Percentiles rank a stretch among this genome's conserved stretches.
These are phyloP conservation scores for Melinaea marsaeus DNA, from an alignment of 2,888 invertebrate genomes.

Conservation along the genomic window DNA sequence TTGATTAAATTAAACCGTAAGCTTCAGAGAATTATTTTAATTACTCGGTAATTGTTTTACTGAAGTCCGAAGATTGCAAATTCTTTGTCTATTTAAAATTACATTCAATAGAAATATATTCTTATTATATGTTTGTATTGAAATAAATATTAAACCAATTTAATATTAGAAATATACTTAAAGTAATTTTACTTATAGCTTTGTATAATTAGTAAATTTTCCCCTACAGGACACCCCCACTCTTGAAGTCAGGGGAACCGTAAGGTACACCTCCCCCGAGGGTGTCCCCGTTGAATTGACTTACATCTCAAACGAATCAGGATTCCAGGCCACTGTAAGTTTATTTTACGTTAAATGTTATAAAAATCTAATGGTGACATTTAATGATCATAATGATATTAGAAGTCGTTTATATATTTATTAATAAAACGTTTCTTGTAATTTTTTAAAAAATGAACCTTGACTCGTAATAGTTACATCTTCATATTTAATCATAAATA, in stretches of 20 bases:
- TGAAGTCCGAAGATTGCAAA: slow-evolving; percentile 13
- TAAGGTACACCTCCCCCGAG: slow-evolving; percentile 73
- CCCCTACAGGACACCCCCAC: slow-evolving; percentile 40
- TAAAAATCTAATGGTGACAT: too few species aligned
- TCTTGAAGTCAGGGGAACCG: slow-evolving; percentile 65
- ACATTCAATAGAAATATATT: slow-evolving; percentile 14
- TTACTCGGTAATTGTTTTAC: slow-evolving; percentile 9
- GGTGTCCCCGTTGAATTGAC: slow-evolving; percentile 63
- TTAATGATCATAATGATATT: too few species aligned
- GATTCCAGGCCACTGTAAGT: slow-evolving; percentile 58
- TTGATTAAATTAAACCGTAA: slow-evolving; percentile 18
- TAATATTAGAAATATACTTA: too few species aligned
- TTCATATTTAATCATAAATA: too few species aligned
- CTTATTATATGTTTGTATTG: too few species aligned
- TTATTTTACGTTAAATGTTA: neutral
- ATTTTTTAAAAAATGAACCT: too few species aligned
- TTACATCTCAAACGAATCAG: slow-evolving; percentile 75
- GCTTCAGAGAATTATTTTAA: slow-evolving; percentile 19
- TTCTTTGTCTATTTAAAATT: slow-evolving; percentile 13
- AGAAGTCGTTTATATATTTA: too few species aligned
- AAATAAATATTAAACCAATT: too few species aligned
- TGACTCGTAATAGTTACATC: too few species aligned
- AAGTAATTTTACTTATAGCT: slow-evolving; percentile 16
- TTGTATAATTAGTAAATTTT: slow-evolving; percentile 1
- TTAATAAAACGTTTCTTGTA: neutral